These are phyloP conservation scores for Oncorhynchus gorbuscha DNA, from an alignment of 2,113 vertebrate species.

Conservation along the genomic window DNA sequence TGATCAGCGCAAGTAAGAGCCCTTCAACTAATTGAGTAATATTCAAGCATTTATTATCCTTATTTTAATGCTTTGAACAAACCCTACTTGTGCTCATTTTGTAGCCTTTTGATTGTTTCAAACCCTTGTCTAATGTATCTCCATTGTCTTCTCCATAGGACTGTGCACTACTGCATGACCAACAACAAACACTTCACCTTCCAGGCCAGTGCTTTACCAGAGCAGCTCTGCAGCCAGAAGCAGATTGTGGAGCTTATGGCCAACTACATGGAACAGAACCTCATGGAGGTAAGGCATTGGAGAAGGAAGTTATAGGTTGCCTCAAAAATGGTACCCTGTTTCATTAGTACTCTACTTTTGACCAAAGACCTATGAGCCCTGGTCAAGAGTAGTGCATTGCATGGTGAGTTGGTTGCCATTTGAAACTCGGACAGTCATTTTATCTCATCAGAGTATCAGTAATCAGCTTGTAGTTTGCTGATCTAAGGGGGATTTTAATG, in stretches of 20 bases:
- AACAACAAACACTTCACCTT: slow-evolving; percentile 92
- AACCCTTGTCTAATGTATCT: neutral
- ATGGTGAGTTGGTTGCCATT: no score
- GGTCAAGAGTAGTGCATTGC: no score
- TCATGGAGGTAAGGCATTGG: slow-evolving; percentile 86
- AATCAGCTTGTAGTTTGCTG: neutral
- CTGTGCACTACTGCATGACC: slow-evolving; percentile 89
- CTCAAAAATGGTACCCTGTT: no score
- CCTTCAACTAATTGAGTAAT: neutral
- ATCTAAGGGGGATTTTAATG: neutral
- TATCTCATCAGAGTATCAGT: neutral
- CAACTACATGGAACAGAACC: slow-evolving; percentile 95
- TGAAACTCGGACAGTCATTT: neutral
- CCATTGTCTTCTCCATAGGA: slow-evolving; percentile 65
- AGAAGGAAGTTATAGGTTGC: no score
- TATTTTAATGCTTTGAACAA: neutral
- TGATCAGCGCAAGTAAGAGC: slow-evolving; percentile 83
- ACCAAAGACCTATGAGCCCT: no score
- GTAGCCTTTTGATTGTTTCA: neutral
- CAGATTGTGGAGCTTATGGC: slow-evolving; percentile 88
- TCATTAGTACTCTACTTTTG: no score
- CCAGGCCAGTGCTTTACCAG: slow-evolving; percentile 77
- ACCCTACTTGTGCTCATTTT: neutral
- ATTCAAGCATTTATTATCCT: no score
- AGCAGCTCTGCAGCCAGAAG: slow-evolving; percentile 88